A percentile compares a stretch with the other conserved stretches of the same genome.
These are phyloP conservation scores for Andrena fulva DNA, from an alignment of 2,888 invertebrate species.

Conservation along the genomic window DNA sequence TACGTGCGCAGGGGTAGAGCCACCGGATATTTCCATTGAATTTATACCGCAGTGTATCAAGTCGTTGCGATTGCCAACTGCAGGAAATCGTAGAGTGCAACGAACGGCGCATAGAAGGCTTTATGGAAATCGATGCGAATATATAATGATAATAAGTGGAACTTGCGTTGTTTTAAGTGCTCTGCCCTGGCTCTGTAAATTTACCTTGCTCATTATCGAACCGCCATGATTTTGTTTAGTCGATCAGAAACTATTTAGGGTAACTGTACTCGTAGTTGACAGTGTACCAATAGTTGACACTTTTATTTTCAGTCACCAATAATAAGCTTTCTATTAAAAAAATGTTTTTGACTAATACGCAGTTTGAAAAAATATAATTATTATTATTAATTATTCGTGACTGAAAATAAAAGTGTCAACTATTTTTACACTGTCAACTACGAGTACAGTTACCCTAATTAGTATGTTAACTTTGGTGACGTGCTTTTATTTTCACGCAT, in stretches of 20 bases:
- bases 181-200: neutral
- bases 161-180: constrained; percentile 36
- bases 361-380: no score
- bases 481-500: no score
- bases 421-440: no score
- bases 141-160: constrained; percentile 36
- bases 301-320: no score
- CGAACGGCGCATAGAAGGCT: constrained; percentile 37
- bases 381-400: no score
- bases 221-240: neutral
- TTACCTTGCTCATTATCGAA: neutral
- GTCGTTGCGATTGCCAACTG: constrained; percentile 51
- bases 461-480: no score
- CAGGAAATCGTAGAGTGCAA: constrained; percentile 55
- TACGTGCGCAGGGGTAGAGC: neutral
- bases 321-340: no score
- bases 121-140: constrained; percentile 52
- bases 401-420: no score
- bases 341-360: no score
- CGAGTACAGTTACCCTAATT: no score
- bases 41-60: constrained; percentile 57
- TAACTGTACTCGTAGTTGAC: no score
- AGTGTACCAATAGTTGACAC: no score
- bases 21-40: constrained; percentile 33
- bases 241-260: neutral